Evolutionary conservation across 2,797 vertebrate species (phyloP).

Genomic region (Potorous gilbertii): DNA sequence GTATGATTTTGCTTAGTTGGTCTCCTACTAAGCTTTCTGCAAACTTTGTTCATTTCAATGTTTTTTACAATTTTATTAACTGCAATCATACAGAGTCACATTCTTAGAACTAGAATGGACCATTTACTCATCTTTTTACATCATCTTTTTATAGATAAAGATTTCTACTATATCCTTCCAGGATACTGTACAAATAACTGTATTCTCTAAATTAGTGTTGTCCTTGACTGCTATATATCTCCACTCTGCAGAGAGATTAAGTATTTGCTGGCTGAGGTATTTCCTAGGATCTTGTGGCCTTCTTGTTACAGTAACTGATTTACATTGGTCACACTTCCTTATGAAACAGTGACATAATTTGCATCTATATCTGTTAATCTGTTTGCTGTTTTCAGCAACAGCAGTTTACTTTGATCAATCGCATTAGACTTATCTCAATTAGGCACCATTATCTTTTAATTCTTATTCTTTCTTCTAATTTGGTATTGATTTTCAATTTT

Average conservation of each 20-base stretch:
- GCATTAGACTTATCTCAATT: not conserved
- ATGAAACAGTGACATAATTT: not conserved
- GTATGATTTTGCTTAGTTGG: no score
- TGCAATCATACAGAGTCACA: no score
- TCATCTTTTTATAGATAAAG: no score
- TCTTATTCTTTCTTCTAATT: not conserved
- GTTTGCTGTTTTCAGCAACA: not conserved
- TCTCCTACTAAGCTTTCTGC: no score
- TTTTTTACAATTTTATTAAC: no score
- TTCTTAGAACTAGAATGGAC: no score
- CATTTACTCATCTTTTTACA: no score
- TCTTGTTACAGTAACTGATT: not conserved
- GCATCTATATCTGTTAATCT: not conserved
- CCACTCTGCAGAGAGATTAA: not conserved
- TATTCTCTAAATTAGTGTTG: not conserved
- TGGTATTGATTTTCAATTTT: not conserved
- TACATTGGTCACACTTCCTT: no score
- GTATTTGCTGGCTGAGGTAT: not conserved
- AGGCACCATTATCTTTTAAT: not conserved
- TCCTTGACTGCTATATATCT: not conserved
- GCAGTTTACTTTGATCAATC: not conserved
- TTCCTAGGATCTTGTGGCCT: not conserved
- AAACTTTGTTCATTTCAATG: no score
- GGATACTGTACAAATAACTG: not conserved
- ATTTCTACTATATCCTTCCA: not conserved